Percentiles rank a stretch among this genome's conserved stretches.
phyloP scores from a whole-genome alignment of 2,888 invertebrate species.

The Drosophila setosimentum region DNA sequence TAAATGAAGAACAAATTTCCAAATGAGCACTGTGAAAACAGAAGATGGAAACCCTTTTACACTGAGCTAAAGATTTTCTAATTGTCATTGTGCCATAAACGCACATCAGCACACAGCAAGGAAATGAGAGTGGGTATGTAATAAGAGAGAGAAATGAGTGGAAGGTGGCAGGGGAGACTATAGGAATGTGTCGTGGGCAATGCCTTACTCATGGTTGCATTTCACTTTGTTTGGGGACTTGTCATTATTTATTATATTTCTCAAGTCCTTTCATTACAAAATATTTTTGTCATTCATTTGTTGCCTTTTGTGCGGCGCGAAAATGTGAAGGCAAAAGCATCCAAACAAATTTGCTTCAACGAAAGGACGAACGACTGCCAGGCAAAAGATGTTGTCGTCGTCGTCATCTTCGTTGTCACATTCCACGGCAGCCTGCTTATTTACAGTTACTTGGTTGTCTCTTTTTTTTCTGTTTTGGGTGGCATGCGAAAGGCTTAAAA shows the following conservation, averaged over 20 bases:
- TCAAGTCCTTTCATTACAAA: constrained; percentile 78
- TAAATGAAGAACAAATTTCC: constrained; percentile 21
- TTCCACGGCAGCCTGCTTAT: constrained; percentile 68
- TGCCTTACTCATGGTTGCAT: constrained; percentile 46
- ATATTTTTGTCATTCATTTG: constrained; percentile 75
- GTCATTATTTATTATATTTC: constrained; percentile 79
- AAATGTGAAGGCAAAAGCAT: constrained; percentile 15
- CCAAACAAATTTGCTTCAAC: constrained; percentile 40
- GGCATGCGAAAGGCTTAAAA: constrained; percentile 45
- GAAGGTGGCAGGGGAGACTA: neutral
- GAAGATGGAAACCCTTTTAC: constrained; percentile 47
- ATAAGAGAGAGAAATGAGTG: neutral
- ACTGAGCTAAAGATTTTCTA: constrained; percentile 62
- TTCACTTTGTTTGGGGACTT: constrained; percentile 58
- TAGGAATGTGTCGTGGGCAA: neutral
- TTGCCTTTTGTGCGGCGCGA: constrained; percentile 51
- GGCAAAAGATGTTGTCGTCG: neutral
- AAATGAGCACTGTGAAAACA: constrained; percentile 43
- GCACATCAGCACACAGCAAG: constrained; percentile 22
- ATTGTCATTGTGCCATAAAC: constrained; percentile 65
- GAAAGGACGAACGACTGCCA: constrained; percentile 4
- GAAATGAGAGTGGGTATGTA: constrained; percentile 23
- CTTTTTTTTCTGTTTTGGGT: neutral
- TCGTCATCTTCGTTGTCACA: constrained; percentile 38
- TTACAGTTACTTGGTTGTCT: constrained; percentile 72